Evolutionary conservation across 2,113 vertebrate species (phyloP), one percentile per base, ranked within the genome.

Genomic region (Barnardius zonarius): DNA sequence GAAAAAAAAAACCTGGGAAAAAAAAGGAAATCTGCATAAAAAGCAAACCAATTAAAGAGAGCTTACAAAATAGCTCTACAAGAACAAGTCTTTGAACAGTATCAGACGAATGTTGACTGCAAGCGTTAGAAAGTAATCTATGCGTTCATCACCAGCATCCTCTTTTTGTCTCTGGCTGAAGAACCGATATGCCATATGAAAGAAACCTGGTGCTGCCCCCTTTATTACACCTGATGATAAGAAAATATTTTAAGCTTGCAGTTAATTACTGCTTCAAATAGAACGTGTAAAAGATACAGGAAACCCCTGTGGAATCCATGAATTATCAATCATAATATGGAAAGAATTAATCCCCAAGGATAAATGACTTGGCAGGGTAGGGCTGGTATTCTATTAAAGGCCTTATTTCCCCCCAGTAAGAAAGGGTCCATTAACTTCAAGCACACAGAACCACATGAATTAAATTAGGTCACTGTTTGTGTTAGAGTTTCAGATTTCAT

Each of bases 401-500:
- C 64, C 33, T 77, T 74, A 70, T 88, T 97, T 96, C 86, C 72
- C 52, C 63, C 86, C 24, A 54, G 67, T 93, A 97, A 97, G 97
- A 97, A 97, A 95, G 91, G 75, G 37, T 94, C 96, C 97, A 85
- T 98, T 97, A 97, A 98, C 97, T 98, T 98, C 97, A 98, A 98
- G 98, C 95, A 93, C 93, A 86, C 39, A 78, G 92, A 96, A 90
- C 98, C 98, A 98, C 97, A 98, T 98, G 98, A 98, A 98, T 97
- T 98, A 98, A 98, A 99, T 99, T 98, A 98, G 97, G 93, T 98
- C 97, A 97, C 96, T 98, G 95, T 97, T 98, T 95, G 91, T 97
- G 97, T 98, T 98, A 97, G 97, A 98, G 98, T 98, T 98, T 98
- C 98, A 98, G 97, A 98, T 98, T 98, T 98, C 98, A 98, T 98